Evolutionary conservation across 2,888 invertebrate species (phyloP).

Genomic region (Trichopoda pennipes): DNA sequence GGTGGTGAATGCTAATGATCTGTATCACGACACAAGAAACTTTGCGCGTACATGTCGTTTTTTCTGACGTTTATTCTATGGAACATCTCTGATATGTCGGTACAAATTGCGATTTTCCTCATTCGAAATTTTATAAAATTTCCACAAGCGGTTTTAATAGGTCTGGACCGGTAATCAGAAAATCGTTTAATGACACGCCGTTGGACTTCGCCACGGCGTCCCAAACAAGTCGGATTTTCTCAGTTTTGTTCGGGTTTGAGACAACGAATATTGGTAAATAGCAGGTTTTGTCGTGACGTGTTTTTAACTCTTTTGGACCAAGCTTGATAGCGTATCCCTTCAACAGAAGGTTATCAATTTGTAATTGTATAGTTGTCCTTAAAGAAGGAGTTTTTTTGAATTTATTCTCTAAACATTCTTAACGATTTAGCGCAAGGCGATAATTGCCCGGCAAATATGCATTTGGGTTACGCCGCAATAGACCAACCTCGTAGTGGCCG

Average conservation of each 20-base stretch:
- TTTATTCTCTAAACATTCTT: background rate
- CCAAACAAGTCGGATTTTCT: background rate
- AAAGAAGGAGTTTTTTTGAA: background rate
- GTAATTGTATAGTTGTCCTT: slow-evolving; percentile 25
- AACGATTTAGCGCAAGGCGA: background rate
- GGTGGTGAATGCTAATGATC: slow-evolving; percentile 11
- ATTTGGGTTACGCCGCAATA: background rate
- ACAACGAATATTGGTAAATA: background rate
- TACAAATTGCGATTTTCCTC: slow-evolving; percentile 59
- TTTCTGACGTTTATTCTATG: slow-evolving; percentile 53
- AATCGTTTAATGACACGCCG: slow-evolving; percentile 72
- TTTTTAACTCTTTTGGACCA: background rate
- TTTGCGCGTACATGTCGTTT: background rate
- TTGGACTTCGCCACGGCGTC: slow-evolving; percentile 64
- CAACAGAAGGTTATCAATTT: background rate
- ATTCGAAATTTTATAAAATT: slow-evolving; percentile 69
- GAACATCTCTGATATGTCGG: slow-evolving; percentile 62
- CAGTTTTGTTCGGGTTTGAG: background rate
- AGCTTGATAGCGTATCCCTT: background rate
- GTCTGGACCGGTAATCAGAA: slow-evolving; percentile 54
- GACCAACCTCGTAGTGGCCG: no score
- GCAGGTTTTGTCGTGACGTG: background rate
- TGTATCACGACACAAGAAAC: background rate
- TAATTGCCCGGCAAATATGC: slow-evolving; percentile 30
- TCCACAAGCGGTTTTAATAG: slow-evolving; percentile 48